Conservation (phyloP, 2,113 vertebrate species). For the western clawed frog (Xenopus tropicalis) region DNA sequence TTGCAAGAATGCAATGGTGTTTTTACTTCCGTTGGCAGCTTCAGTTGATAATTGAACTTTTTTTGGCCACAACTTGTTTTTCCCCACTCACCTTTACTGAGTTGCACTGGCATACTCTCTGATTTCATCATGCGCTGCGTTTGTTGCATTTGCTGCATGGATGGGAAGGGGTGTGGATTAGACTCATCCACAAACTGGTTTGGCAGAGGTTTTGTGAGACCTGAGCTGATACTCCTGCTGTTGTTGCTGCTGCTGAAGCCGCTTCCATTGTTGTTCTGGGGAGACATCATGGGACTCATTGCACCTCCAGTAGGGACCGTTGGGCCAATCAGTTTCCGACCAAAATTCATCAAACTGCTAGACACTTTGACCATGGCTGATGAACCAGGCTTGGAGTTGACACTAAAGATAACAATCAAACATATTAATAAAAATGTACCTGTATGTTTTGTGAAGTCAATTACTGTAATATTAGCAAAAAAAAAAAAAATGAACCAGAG, state of each 20-base stretch:
- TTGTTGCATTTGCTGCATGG: constrained; percentile 61
- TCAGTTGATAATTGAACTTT: too few relatives aligned
- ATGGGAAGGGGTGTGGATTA: constrained; percentile 3
- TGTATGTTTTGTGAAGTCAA: too few relatives aligned
- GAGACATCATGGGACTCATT: constrained; percentile 56
- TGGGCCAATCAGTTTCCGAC: constrained; percentile 89
- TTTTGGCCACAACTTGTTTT: too few relatives aligned
- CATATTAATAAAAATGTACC: neutral
- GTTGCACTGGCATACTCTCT: constrained; percentile 93
- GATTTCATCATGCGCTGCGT: constrained; percentile 90
- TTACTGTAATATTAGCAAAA: too few relatives aligned
- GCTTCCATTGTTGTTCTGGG: constrained; percentile 52
- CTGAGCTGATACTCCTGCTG: constrained; percentile 1
- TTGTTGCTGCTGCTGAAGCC: constrained; percentile 46
- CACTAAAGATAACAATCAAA: constrained; percentile 51
- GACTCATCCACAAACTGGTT: constrained; percentile 7
- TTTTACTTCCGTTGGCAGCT: too few relatives aligned
- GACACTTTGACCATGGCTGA: constrained; percentile 98
- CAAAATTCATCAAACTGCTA: constrained; percentile 90
- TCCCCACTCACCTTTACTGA: constrained; percentile 83
- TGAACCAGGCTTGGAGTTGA: constrained; percentile 71
- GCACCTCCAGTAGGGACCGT: constrained; percentile 66
- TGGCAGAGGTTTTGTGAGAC: neutral
- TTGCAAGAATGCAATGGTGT: too few relatives aligned
- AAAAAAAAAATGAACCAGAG: too few relatives aligned